These are phyloP conservation scores for Asobara japonica DNA, from an alignment of 1,140 invertebrate species.

Conservation along the genomic window DNA sequence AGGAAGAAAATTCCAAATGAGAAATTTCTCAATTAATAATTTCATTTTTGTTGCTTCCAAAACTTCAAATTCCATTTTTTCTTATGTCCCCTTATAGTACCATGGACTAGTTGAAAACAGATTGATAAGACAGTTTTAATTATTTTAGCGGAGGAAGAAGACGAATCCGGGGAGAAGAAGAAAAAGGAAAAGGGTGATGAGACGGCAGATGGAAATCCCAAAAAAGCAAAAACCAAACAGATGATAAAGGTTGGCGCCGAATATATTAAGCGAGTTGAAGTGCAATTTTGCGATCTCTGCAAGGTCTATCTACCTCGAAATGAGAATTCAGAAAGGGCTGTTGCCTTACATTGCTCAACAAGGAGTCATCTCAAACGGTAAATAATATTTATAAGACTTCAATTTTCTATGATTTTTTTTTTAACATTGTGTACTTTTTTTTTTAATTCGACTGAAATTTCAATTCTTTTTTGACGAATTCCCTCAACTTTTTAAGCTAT, in stretches of 20 bases:
- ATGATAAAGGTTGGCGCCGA: conserved; percentile 81
- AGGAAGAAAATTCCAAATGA: neutral
- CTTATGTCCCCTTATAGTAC: too few species aligned
- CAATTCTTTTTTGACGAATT: too few species aligned
- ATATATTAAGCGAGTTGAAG: conserved; percentile 79
- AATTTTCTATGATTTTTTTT: too few species aligned
- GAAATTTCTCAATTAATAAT: too few species aligned
- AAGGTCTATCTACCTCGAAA: conserved; percentile 74
- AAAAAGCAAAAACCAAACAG: conserved; percentile 70
- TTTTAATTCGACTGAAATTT: too few species aligned
- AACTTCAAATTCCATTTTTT: too few species aligned
- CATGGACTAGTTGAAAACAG: too few species aligned
- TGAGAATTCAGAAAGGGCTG: conserved; percentile 71
- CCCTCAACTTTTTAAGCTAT: too few species aligned
- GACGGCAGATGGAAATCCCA: conserved; percentile 55
- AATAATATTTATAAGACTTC: conserved; percentile 7
- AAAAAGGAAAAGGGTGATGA: conserved; percentile 66
- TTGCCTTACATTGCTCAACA: conserved; percentile 76
- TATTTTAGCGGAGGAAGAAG: conserved; percentile 65
- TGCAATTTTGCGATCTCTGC: conserved; percentile 77
- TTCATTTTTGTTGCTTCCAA: too few species aligned
- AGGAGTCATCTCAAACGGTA: conserved; percentile 75
- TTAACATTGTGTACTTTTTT: too few species aligned
- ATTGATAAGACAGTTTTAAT: too few species aligned
- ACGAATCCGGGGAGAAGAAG: conserved; percentile 71